Evolutionary conservation across 2,797 vertebrate genomes (phyloP), one percentile per base, ranked within the genome.

Genomic region (Falco rusticolus): DNA sequence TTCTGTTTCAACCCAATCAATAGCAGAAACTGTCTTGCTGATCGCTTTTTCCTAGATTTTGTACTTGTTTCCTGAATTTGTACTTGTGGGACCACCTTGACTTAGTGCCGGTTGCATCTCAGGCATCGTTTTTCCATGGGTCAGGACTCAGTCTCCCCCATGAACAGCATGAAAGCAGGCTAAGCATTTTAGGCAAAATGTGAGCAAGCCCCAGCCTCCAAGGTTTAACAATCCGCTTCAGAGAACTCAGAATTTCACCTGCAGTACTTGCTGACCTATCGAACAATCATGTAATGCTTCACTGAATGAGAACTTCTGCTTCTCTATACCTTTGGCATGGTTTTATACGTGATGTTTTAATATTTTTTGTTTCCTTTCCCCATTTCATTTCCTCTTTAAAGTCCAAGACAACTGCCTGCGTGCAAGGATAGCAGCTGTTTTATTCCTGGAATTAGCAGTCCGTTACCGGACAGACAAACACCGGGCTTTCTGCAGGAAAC

Each of bases 351-450:
- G 16, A 45, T 16, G 16, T 57, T 89, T 84, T 45, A 53, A 75
- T 63, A 76, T 41, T 48, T 69, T 77, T 54, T 88, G 71, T 95
- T 93, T 92, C 75, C 75, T 84, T 93, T 89, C 89, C 53, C 56
- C 25, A 9, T 85, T 97, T 87, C 22, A 85, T 89, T 96, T 96
- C 90, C 84, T 94, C 90, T 93, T 85, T 75, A 61, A 93, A 95
- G 95, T 95, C 96, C 81, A 87, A 91, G 90, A 92, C 50, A 61
- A 71, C 60, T 51, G 81, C 57, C 79, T 85, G 54, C 69, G 75
- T 81, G 69, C 84, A 95, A 89, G 92, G 89, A 89, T 60, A 93
- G 81, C 84, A 93, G 75, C 90, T 94, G 90, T 37, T 95, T 94
- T 94, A 83, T 92, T 95, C 94, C 93, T 94, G 90, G 86, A 89